Evolutionary conservation across 2,797 vertebrate species (phyloP).

Genomic region (Naso thynnoides): DNA sequence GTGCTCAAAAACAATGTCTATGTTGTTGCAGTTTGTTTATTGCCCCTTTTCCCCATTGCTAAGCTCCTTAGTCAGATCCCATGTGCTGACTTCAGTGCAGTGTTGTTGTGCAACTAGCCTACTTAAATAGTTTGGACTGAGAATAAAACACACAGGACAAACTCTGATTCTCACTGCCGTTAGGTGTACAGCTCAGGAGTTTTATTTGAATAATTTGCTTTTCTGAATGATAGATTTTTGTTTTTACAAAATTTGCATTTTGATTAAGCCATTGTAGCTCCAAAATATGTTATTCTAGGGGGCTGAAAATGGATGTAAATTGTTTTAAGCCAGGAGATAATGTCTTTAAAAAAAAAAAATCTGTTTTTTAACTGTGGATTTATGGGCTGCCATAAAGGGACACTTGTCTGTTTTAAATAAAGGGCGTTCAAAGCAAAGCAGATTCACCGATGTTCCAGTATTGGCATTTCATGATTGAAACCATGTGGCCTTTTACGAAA

Average conservation of each 20-base stretch:
- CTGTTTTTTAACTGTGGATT: constrained; percentile 24
- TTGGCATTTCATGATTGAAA: constrained; percentile 92
- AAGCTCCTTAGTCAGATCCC: too few relatives aligned
- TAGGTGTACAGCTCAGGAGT: too few relatives aligned
- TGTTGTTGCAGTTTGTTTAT: too few relatives aligned
- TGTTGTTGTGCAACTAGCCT: too few relatives aligned
- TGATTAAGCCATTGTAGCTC: neutral
- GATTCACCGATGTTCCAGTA: constrained; percentile 87
- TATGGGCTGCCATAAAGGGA: constrained; percentile 24
- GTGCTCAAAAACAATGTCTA: too few relatives aligned
- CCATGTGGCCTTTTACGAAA: constrained; percentile 88
- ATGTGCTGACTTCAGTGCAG: too few relatives aligned
- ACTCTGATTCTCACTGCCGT: too few relatives aligned
- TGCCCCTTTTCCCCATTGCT: too few relatives aligned
- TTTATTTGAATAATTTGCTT: neutral
- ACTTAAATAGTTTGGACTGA: too few relatives aligned
- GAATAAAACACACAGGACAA: too few relatives aligned
- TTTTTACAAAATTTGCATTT: neutral
- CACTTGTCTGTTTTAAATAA: constrained; percentile 33
- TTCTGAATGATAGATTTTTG: neutral
- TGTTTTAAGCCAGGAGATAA: neutral
- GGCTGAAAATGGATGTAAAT: too few relatives aligned
- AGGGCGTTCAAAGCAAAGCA: constrained; percentile 83
- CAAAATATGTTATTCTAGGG: neutral
- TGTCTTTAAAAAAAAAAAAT: too few relatives aligned